Percentiles rank a stretch among this genome's conserved stretches.
phyloP scores from a whole-genome alignment of 2,797 vertebrate species.

The Toxotes lorentzi region DNA sequence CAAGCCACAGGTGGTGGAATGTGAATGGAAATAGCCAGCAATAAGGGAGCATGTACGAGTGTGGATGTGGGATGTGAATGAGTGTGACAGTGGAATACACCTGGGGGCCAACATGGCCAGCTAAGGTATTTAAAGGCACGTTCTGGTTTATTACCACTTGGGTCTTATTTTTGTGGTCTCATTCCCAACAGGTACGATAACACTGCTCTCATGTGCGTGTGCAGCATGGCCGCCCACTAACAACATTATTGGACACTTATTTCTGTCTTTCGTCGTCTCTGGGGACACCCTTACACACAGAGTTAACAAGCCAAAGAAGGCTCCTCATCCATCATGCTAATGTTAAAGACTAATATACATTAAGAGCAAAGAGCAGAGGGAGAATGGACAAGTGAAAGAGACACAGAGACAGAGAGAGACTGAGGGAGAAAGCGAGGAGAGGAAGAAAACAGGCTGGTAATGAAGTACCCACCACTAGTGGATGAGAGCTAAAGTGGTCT shows the following conservation, averaged over 20 bases:
- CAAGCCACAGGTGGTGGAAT: slow-evolving; percentile 34
- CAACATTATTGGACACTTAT: slow-evolving; percentile 23
- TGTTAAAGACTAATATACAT: slow-evolving; percentile 51
- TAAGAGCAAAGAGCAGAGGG: slow-evolving; percentile 36
- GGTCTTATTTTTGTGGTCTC: not conserved
- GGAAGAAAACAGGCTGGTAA: slow-evolving; percentile 72
- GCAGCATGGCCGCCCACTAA: not conserved
- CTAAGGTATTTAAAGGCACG: not conserved
- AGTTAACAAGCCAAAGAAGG: slow-evolving; percentile 42
- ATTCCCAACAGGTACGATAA: too few relatives aligned
- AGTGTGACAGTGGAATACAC: not conserved
- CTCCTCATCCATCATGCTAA: slow-evolving; percentile 55
- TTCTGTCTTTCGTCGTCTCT: slow-evolving; percentile 15
- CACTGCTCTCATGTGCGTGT: not conserved
- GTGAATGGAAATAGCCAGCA: slow-evolving; percentile 17
- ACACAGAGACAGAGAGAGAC: slow-evolving; percentile 23
- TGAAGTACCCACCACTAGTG: slow-evolving; percentile 78
- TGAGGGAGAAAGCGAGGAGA: slow-evolving; percentile 27
- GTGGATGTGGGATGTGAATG: not conserved
- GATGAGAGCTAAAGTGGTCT: slow-evolving; percentile 80
- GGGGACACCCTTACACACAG: slow-evolving; percentile 7
- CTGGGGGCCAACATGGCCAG: not conserved
- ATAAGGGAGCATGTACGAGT: not conserved
- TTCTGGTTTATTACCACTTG: not conserved
- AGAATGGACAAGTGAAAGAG: slow-evolving; percentile 40